phyloP scores from a whole-genome alignment of 2,113 vertebrate species.

The Oryzias celebensis region DNA sequence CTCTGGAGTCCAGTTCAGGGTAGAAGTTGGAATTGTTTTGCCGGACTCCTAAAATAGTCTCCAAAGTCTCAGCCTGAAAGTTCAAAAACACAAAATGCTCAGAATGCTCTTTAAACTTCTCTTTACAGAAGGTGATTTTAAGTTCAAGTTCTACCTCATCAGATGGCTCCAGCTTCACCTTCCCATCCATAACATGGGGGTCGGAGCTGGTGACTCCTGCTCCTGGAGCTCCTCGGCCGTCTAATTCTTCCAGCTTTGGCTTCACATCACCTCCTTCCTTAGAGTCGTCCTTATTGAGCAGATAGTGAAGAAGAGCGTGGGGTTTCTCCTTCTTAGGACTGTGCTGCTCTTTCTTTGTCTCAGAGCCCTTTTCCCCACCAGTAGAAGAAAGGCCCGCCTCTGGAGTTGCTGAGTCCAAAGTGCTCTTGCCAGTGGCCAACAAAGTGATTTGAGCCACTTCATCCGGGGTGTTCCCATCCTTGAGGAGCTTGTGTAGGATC shows the following conservation, averaged over 20 bases:
- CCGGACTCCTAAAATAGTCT: slow-evolving; percentile 90
- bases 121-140: background rate
- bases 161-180: slow-evolving; percentile 87
- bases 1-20: slow-evolving; percentile 79
- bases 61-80: slow-evolving; percentile 86
- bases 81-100: background rate
- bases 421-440: slow-evolving; percentile 93
- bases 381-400: slow-evolving; percentile 80
- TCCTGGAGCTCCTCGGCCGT: slow-evolving; percentile 78
- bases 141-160: slow-evolving; percentile 82
- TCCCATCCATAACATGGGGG: slow-evolving; percentile 77
- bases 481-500: slow-evolving; percentile 95
- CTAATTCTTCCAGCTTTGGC: slow-evolving; percentile 85
- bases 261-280: slow-evolving; percentile 86
- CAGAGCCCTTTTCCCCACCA: slow-evolving; percentile 52
- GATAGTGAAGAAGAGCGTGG: slow-evolving; percentile 90
- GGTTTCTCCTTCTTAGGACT: slow-evolving; percentile 96
- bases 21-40: slow-evolving; percentile 84
- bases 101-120: background rate
- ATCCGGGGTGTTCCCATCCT: slow-evolving; percentile 95
- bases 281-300: slow-evolving; percentile 93
- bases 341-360: slow-evolving; percentile 88
- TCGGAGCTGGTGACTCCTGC: slow-evolving; percentile 77
- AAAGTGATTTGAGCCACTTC: slow-evolving; percentile 97
- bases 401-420: slow-evolving; percentile 73